Base-by-base conservation (phyloP, 2,797 vertebrate species). In the Cheracebus regulus region DNA sequence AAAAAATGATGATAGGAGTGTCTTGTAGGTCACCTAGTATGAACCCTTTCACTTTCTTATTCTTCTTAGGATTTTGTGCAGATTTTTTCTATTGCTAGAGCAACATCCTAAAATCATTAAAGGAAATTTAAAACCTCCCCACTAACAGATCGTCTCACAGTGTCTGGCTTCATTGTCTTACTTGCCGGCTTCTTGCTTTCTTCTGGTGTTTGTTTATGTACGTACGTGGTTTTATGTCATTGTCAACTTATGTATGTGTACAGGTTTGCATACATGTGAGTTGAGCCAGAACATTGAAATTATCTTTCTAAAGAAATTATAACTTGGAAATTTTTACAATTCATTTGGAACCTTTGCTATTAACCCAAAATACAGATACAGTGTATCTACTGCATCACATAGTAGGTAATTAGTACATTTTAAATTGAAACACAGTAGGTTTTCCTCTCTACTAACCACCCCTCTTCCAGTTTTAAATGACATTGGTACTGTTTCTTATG, bases 251-350 rank as follows among this genome's bases (percentile, higher is more conserved):
- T 7, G 15, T 44, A 7, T 44, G 30, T 76, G 72, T 67, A 58
- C 20, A 52, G 36, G 46, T 41, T 90, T 87, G 30, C 20, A 48
- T 80, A 50, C 26, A 48, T 9, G 0, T 75, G 81, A 83, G 78
- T 86, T 78, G 75, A 95, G 41, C 84, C 13, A 14, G 39, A 73
- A 46, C 73, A 39, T 48, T 64, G 33, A 67, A 88, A 87, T 76
- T 93, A 75, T 96, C 5, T 96, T 97, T 97, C 67, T 85, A 67
- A 86, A 64, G 30, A 55, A 41, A 76, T 88, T 83, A 90, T 81
- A 83, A 90, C 67, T 55, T 55, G 80, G 96, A 89, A 91, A 36
- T 70, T 79, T 88, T 72, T 90, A 88, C 57, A 26, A 1, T 33
- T 95, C 57, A 83, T 50, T 82, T 55, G 73, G 90, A 86, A 92